phyloP scores from a whole-genome alignment of 2,888 invertebrate species.

The Odontothrips loti region DNA sequence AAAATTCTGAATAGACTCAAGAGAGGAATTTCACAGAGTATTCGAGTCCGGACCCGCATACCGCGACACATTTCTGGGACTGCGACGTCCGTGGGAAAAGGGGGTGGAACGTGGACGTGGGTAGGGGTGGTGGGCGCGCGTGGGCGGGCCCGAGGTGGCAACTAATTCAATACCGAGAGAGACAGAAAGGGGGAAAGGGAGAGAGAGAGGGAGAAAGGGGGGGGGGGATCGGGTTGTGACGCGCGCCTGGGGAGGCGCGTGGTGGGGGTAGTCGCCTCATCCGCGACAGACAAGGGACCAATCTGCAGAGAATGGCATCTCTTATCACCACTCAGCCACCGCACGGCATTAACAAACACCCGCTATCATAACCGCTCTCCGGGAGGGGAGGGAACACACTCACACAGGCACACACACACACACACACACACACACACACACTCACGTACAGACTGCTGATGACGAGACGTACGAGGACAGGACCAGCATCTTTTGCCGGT shows the following conservation, averaged over 20 bases:
- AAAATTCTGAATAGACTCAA: too few species aligned
- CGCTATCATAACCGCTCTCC: neutral
- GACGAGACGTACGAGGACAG: too few species aligned
- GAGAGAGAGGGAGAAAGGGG: conserved; percentile 33
- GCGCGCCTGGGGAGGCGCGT: too few species aligned
- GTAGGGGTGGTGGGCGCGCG: too few species aligned
- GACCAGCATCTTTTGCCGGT: neutral
- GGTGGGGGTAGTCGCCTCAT: too few species aligned
- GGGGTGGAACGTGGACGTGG: neutral
- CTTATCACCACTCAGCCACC: neutral
- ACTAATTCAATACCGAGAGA: neutral
- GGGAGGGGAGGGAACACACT: neutral
- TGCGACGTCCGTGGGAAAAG: neutral
- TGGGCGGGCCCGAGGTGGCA: too few species aligned
- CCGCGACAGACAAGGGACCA: conserved; percentile 40
- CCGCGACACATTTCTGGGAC: too few species aligned
- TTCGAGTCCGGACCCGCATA: too few species aligned
- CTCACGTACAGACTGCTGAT: neutral
- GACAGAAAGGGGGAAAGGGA: conserved; percentile 29
- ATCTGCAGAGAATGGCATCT: conserved; percentile 38
- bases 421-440: neutral
- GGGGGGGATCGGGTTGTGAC: too few species aligned
- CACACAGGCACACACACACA: neutral
- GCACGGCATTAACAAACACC: conserved; percentile 13
- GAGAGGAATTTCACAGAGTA: too few species aligned